Evolutionary conservation across 2,888 invertebrate genomes (phyloP).

Genomic region (Lasioglossum lativentre): DNA sequence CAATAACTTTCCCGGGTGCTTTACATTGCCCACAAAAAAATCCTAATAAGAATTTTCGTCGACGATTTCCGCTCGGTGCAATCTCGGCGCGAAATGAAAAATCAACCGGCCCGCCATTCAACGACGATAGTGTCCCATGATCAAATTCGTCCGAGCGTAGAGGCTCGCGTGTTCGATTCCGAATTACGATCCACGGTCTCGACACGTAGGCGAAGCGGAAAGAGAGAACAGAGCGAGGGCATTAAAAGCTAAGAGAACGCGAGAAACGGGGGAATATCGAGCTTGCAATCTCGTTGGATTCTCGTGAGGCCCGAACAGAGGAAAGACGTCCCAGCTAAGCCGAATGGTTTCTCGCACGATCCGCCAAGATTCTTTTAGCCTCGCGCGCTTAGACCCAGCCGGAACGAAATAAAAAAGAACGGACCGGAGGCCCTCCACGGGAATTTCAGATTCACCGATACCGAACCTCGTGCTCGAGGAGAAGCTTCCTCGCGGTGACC

Average conservation of each 20-base stretch:
- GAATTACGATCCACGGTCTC: slow-evolving; percentile 44
- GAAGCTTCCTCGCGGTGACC: slow-evolving; percentile 36
- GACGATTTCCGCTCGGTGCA: not conserved
- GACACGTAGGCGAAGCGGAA: slow-evolving; percentile 6
- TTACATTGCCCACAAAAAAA: too few species aligned
- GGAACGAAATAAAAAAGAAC: slow-evolving; percentile 33
- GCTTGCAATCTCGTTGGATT: slow-evolving; percentile 49
- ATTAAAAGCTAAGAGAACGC: slow-evolving; percentile 38
- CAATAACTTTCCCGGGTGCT: too few species aligned
- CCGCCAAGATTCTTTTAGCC: slow-evolving; percentile 30
- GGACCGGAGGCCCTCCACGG: slow-evolving; percentile 1
- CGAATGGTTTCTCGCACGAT: slow-evolving; percentile 50
- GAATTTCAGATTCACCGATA: slow-evolving; percentile 53
- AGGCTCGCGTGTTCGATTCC: slow-evolving; percentile 42
- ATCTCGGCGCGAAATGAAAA: not conserved
- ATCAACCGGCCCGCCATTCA: not conserved
- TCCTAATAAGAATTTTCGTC: not conserved
- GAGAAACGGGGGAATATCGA: slow-evolving; percentile 44
- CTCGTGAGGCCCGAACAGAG: slow-evolving; percentile 19
- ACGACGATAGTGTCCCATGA: not conserved
- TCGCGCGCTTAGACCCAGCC: slow-evolving; percentile 18
- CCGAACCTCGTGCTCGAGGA: slow-evolving; percentile 38
- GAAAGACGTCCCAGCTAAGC: slow-evolving; percentile 16
- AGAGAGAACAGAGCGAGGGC: slow-evolving; percentile 6
- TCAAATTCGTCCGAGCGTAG: not conserved